A percentile compares a stretch with the other conserved stretches of the same genome.
phyloP scores from a whole-genome alignment of 2,888 invertebrate species.

The Ennomos quercinarius region DNA sequence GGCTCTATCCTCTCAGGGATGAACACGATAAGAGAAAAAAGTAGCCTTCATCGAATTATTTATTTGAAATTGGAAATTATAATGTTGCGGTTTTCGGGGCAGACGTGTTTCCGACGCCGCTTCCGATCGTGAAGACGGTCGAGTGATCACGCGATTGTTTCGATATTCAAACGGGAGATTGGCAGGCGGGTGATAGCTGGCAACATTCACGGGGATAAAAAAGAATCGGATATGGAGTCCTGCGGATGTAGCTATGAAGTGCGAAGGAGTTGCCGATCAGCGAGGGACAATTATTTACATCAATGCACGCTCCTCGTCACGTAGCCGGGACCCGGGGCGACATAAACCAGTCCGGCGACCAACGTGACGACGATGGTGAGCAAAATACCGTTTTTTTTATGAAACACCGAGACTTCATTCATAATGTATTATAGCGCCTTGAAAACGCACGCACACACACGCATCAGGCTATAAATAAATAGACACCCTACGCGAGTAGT shows the following conservation, averaged over 20 bases:
- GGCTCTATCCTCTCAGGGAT: constrained; percentile 59
- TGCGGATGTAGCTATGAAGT: constrained; percentile 64
- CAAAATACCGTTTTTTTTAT: constrained; percentile 77
- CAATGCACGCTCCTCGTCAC: constrained; percentile 70
- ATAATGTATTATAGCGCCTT: constrained; percentile 75
- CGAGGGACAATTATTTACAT: constrained; percentile 76
- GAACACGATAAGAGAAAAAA: constrained; percentile 58
- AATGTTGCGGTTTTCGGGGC: constrained; percentile 77
- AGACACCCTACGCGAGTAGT: constrained; percentile 51
- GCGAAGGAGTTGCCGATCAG: constrained; percentile 60
- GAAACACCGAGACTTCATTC: constrained; percentile 80
- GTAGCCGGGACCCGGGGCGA: constrained; percentile 63
- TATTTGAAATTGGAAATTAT: constrained; percentile 82
- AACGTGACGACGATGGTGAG: constrained; percentile 61
- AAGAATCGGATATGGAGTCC: constrained; percentile 55
- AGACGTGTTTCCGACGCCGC: constrained; percentile 82
- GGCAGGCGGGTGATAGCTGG: constrained; percentile 37
- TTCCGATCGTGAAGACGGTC: constrained; percentile 70
- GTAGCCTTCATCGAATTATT: constrained; percentile 73
- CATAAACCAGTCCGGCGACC: constrained; percentile 68
- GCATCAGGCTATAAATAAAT: constrained; percentile 59
- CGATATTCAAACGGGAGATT: constrained; percentile 31
- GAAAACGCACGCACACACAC: constrained; percentile 64
- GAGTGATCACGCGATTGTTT: constrained; percentile 74
- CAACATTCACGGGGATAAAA: constrained; percentile 47